Base-by-base conservation (phyloP, 2,113 vertebrate species). In the Protobothrops mucrosquamatus region DNA sequence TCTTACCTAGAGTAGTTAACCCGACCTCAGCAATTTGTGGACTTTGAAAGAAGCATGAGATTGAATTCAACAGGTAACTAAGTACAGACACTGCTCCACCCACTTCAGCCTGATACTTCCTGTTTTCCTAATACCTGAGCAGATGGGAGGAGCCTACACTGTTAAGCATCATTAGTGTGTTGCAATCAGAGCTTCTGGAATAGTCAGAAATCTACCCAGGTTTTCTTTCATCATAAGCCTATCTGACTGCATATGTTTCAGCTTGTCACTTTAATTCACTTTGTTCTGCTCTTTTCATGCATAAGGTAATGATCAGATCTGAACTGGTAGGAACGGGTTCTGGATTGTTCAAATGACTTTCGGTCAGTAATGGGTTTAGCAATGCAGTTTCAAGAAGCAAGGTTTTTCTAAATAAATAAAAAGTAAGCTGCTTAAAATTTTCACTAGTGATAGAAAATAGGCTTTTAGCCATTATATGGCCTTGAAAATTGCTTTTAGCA, bases 101-200 rank as follows among this genome's bases (percentile, higher is more conserved):
- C 89, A 69, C 92, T 8, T 85, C 74, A 81, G 87, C 81, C 92
- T 2, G 11, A 93, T 0, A 2, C 96, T 97, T 96, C 92, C 94
- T 96, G 96, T 86, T 91, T 96, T 94, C 95, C 26, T 93, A 93
- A 91, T 93, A 93, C 91, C 94, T 54, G 92, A 52, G 88, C 20
- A 0, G 88, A 91, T 39, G 92, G 94, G 24, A 91, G 89, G 92
- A 91, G 89, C 56, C 81, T 0, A 0, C 0, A 12, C 14, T 2
- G 22, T 2, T 2, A 0, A 0, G 0, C 1, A 1, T 14, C 64
- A 43, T 46, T 43, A 81, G 0, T 0, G 1, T 46, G 1, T 12
- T 26, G 0, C 0, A 55, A 0, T 1, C 87, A 1, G 54, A 46
- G 92, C 92, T 93, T 18, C 24, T 56, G 55, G 54, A 48, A 51